Base-by-base conservation (phyloP, 2,113 vertebrate genomes). In the Propithecus coquereli region DNA sequence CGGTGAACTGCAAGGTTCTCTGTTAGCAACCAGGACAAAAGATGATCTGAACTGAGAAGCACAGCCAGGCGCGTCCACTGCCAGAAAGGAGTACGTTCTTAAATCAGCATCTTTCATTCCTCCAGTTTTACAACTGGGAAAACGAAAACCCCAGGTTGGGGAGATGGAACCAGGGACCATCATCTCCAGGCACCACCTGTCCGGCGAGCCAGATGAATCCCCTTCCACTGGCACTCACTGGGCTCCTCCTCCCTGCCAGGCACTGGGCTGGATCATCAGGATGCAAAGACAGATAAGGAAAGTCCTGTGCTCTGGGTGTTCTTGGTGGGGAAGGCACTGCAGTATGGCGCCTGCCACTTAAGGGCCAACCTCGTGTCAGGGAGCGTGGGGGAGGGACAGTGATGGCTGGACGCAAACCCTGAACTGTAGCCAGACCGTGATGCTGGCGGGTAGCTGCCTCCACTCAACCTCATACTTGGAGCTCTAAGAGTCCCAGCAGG, bases 271-370 rank as follows among this genome's bases (percentile, higher is more conserved):
- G 65, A 40, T 32, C 76, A 71, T n/a, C 14, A 3, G 57, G 45
- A 52, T 12, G 40, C 12, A 32, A 30, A 30, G 81, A 20, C 4
- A 63, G 25, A 63, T 4, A 43, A 54, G 22, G 40, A 13, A 34
- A 43, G 30, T 18, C 52, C 81, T 5, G 1, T 1, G 1, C 65
- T 45, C 54, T 18, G 9, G 9, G 57, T 25, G 3, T 80, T 40
- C 71, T 70, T 20, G 20, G 57, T 27, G 40, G 23, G 6, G 34
- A 88, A 54, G 65, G 37, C 30, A 22, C 12, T 7, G 47, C 7
- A 25, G 54, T 2, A 0, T 6, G 37, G 37, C 4, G 1, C 50
- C n/a, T 0, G 5, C 45, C 52, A 27, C 10, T 30, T n/a, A 37
- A 10, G 57, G 9, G 20, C 8, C 47, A 6, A 4, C 50, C 54